A percentile compares a stretch with the other conserved stretches of the same genome.
Conservation (phyloP, 2,797 vertebrate species). For the Acestrorhynchus altus region DNA sequence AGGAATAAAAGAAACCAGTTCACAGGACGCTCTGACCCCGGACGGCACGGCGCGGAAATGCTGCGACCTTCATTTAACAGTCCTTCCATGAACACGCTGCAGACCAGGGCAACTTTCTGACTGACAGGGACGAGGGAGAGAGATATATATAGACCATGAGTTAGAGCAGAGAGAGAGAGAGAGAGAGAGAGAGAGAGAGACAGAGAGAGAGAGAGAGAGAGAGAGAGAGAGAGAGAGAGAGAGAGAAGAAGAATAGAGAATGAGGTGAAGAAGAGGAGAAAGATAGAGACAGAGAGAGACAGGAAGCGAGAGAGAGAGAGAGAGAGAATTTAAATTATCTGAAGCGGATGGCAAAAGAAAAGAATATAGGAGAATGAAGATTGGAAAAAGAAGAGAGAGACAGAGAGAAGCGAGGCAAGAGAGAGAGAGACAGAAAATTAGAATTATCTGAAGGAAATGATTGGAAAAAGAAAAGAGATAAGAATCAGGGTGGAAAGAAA, state of each 20-base stretch:
- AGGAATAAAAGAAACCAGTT: background rate
- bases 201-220: background rate
- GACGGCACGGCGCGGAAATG: background rate
- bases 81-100: background rate
- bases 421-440: background rate
- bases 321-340: too few species aligned
- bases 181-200: slow-evolving; percentile 6
- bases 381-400: background rate
- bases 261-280: background rate
- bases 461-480: background rate
- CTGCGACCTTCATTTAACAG: slow-evolving; percentile 3
- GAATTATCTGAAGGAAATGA: background rate
- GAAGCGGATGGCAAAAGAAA: too few species aligned
- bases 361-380: too few species aligned
- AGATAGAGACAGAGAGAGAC: background rate
- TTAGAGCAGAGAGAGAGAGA: background rate
- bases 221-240: background rate
- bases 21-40: slow-evolving; percentile 7
- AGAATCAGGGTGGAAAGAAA: too few species aligned
- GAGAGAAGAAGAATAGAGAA: background rate
- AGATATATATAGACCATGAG: background rate
- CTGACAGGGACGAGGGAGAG: background rate
- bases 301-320: too few species aligned
- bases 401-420: background rate
- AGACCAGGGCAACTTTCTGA: background rate